A percentile compares a stretch with the other conserved stretches of the same genome.
These are phyloP conservation scores for Plagiodera versicolora DNA, from an alignment of 2,888 invertebrate species.

Conservation along the genomic window DNA sequence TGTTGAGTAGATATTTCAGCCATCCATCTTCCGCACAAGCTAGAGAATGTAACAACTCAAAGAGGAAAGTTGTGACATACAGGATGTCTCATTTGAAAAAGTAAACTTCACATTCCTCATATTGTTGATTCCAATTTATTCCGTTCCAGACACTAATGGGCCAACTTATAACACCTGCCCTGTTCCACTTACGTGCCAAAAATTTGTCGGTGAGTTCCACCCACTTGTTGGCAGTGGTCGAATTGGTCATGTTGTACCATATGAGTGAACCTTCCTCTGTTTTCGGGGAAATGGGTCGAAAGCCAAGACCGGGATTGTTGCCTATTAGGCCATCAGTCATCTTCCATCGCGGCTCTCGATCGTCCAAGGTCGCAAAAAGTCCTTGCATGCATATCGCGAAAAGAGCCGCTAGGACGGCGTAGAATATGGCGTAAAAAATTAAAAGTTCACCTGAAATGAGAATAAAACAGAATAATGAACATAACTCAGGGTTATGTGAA, in stretches of 20 bases:
- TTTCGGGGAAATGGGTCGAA: slow-evolving; percentile 61
- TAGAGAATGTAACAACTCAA: too few relatives aligned
- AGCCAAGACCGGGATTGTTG: slow-evolving; percentile 66
- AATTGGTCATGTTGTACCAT: slow-evolving; percentile 60
- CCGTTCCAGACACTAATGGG: neutral
- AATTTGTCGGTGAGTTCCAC: slow-evolving; percentile 59
- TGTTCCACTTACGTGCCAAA: slow-evolving; percentile 58
- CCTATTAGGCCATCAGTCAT: slow-evolving; percentile 78
- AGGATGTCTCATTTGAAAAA: too few relatives aligned
- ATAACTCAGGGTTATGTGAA: neutral
- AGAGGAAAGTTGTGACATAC: too few relatives aligned
- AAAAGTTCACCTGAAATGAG: slow-evolving; percentile 74
- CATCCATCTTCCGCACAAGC: too few relatives aligned
- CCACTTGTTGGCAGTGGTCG: slow-evolving; percentile 60
- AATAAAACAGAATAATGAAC: too few relatives aligned
- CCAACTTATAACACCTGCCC: neutral
- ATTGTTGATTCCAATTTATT: too few relatives aligned
- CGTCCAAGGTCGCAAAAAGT: slow-evolving; percentile 70
- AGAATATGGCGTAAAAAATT: slow-evolving; percentile 87
- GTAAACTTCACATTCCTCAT: too few relatives aligned
- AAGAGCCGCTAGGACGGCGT: slow-evolving; percentile 77
- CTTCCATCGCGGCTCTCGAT: slow-evolving; percentile 73
- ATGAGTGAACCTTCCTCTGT: slow-evolving; percentile 65
- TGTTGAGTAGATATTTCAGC: too few relatives aligned
- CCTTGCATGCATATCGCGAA: slow-evolving; percentile 87